Base-by-base conservation (phyloP, 2,797 vertebrate species). In the Natrix natrix region DNA sequence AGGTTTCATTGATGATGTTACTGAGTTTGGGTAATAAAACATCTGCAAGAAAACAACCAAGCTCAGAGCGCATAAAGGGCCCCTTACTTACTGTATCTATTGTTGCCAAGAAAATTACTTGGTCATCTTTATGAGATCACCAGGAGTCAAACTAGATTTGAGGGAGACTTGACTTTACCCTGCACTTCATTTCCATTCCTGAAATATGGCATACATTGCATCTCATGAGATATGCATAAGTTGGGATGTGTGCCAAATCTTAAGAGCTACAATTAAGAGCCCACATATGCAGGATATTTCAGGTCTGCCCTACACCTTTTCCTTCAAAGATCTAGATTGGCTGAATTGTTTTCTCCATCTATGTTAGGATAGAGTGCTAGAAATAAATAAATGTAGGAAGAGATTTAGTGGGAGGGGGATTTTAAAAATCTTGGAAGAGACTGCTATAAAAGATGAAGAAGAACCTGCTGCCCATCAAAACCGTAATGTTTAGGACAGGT, bases 231-330 rank as follows among this genome's bases (percentile, higher is more conserved):
- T 93, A 91, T 66, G 69, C 54, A 86, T 89, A 93, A 89, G 17
- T 87, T 93, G 90, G 90, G 87, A 91, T 91, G 57, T 22, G 24
- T 91, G 90, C 92, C 92, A 93, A 66, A 24, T 61, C 57, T 86
- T 86, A 74, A 93, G 90, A 91, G 69, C 48, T 57, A 87, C 59
- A 52, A 89, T 91, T 59, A 37, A 37, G 69, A 32, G 1, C n/a
- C 6, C 14, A 3, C 14, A 1, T 32, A n/a, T 37, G 66, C 14
- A 17, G 3, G 16, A 69, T 90, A 90, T 56, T 32, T 90, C 63
- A 22, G 28, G 28, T 69, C 22, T 37, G 12, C 8, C 4, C 43
- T 37, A 37, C 1, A 88, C 4, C 11, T 59, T 59, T 88, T 87
- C 55, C n/a, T 37, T 88, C 55, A 59, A 57, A 88, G 10, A 17